phyloP scores from a whole-genome alignment of 2,797 vertebrate species.

The Megalops cyprinoides region DNA sequence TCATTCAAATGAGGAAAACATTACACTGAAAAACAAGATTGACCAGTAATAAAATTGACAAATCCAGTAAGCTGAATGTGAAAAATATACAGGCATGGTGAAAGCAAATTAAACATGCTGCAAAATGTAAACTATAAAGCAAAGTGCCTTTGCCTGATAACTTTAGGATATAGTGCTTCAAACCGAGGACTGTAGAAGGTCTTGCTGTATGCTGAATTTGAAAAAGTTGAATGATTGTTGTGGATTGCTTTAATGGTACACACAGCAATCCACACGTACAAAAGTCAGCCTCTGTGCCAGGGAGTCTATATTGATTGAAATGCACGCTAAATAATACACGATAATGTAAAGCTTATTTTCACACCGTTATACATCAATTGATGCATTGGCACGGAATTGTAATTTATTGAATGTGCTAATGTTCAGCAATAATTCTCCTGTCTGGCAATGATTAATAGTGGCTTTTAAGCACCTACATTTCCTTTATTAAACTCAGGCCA shows the following conservation, averaged over 20 bases:
- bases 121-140: no score
- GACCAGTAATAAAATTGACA: no score
- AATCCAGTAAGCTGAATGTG: no score
- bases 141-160: no score
- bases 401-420: slow-evolving; percentile 62
- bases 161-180: not conserved
- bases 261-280: not conserved
- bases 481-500: slow-evolving; percentile 63
- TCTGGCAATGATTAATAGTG: slow-evolving; percentile 63
- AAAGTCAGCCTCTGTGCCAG: not conserved
- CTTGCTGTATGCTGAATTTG: not conserved
- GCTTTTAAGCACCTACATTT: slow-evolving; percentile 59
- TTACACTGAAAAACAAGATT: no score
- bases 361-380: slow-evolving; percentile 31
- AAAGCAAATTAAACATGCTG: no score
- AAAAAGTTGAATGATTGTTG: not conserved
- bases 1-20: no score
- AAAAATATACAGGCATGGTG: no score
- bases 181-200: not conserved
- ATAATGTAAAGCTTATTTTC: slow-evolving; percentile 9
- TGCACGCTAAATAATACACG: slow-evolving; percentile 8
- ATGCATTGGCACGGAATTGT: slow-evolving; percentile 60
- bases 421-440: slow-evolving; percentile 59
- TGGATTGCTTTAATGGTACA: not conserved
- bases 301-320: not conserved